Conservation (phyloP, 2,888 invertebrate genomes). For the Mimachlamys varia region DNA sequence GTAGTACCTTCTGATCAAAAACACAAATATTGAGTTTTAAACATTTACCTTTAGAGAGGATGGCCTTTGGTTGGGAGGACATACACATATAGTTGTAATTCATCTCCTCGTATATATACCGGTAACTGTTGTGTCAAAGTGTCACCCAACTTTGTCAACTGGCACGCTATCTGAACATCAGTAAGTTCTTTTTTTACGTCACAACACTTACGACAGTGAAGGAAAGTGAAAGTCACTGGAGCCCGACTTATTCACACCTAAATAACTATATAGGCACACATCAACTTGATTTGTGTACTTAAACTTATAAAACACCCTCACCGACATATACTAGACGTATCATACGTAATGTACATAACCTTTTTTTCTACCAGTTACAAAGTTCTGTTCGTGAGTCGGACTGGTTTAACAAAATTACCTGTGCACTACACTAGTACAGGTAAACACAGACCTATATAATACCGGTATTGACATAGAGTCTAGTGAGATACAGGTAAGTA, state of each 20-base stretch:
- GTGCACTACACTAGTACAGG: not conserved
- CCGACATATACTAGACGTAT: not conserved
- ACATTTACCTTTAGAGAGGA: not conserved
- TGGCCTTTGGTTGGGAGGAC: not conserved
- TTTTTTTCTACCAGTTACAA: not conserved
- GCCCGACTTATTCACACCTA: not conserved
- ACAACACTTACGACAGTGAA: not conserved
- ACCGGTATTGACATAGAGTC: not conserved
- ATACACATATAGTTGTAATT: constrained; percentile 32
- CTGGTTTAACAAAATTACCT: constrained; percentile 10
- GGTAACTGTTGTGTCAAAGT: not conserved
- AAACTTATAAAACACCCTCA: not conserved
- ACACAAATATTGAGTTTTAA: not conserved
- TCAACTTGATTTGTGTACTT: not conserved
- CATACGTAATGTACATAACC: not conserved
- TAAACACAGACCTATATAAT: not conserved
- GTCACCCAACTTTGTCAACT: not conserved
- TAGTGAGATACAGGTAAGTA: not conserved
- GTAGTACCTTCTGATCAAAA: not conserved
- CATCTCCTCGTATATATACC: not conserved
- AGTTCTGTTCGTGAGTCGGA: not conserved
- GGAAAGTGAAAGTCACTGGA: not conserved
- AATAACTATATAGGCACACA: not conserved
- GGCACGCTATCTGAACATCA: not conserved
- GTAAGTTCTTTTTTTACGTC: not conserved